phyloP scores from a whole-genome alignment of 1,140 invertebrate species.

The Diachasmimorpha longicaudata region DNA sequence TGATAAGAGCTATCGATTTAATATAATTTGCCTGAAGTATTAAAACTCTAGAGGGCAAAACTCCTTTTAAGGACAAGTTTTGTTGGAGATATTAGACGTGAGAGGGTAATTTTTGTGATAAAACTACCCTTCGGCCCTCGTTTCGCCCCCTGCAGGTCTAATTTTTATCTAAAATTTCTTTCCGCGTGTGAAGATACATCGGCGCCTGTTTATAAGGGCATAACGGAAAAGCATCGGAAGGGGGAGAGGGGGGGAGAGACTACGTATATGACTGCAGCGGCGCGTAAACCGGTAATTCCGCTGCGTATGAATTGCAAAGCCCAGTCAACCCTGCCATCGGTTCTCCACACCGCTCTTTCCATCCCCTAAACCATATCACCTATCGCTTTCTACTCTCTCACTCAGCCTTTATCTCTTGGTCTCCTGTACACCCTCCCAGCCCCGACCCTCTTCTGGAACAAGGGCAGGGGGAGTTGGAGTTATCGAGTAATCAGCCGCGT shows the following conservation, averaged over 20 bases:
- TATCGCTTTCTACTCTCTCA: neutral
- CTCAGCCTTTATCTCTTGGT: neutral
- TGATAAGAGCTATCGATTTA: constrained; percentile 33
- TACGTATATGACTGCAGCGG: constrained; percentile 22
- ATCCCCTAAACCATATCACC: constrained; percentile 8
- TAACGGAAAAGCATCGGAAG: neutral
- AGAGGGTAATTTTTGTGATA: too few relatives aligned
- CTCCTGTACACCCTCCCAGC: neutral
- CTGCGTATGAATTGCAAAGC: constrained; percentile 36
- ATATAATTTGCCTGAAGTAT: neutral
- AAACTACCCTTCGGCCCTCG: too few relatives aligned
- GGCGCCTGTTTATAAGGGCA: neutral
- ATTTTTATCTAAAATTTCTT: too few relatives aligned
- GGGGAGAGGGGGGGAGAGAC: neutral
- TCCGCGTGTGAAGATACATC: neutral
- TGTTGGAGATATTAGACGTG: too few relatives aligned
- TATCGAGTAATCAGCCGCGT: constrained; percentile 60
- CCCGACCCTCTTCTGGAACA: constrained; percentile 18
- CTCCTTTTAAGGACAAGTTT: too few relatives aligned
- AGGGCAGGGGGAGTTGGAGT: constrained; percentile 24
- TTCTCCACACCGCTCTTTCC: neutral
- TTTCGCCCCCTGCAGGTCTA: too few relatives aligned
- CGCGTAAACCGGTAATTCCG: constrained; percentile 36
- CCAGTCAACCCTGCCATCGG: constrained; percentile 12
- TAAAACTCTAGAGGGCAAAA: too few relatives aligned